Evolutionary conservation across 1,140 invertebrate genomes (phyloP).

Genomic region (Hormaphis cornu): DNA sequence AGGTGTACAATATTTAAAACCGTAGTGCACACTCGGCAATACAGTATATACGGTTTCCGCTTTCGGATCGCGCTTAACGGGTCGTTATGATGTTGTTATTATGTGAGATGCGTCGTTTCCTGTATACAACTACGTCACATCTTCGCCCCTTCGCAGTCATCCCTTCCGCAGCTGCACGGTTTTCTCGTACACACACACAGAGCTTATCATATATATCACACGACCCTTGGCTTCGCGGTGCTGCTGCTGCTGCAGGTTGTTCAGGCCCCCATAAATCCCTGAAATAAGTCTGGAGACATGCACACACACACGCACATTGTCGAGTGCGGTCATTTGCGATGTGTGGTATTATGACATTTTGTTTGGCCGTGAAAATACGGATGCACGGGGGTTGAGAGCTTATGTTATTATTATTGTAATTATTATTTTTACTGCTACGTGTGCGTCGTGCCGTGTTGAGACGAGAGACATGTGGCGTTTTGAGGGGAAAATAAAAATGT

Average conservation of each 20-base stretch:
- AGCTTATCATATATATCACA: constrained; percentile 11
- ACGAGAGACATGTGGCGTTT: too few relatives aligned
- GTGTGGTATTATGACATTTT: too few relatives aligned
- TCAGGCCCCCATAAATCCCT: neutral
- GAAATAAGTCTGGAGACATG: constrained; percentile 7
- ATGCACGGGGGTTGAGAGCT: neutral
- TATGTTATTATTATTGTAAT: neutral
- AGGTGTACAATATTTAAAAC: neutral
- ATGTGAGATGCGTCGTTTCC: neutral
- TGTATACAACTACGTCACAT: neutral
- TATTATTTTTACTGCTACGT: too few relatives aligned
- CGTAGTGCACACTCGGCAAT: neutral
- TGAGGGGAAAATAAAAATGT: too few relatives aligned
- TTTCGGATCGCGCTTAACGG: neutral
- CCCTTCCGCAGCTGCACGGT: neutral
- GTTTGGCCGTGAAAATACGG: too few relatives aligned
- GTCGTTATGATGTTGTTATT: neutral
- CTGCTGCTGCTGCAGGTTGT: too few relatives aligned
- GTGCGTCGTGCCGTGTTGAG: too few relatives aligned
- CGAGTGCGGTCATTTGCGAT: constrained; percentile 3
- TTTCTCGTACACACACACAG: neutral
- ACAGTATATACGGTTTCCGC: neutral
- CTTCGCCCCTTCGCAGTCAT: neutral
- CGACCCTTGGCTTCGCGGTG: too few relatives aligned
- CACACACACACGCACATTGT: neutral